phyloP scores from a whole-genome alignment of 2,888 invertebrate species.

The Heliconius hortense region DNA sequence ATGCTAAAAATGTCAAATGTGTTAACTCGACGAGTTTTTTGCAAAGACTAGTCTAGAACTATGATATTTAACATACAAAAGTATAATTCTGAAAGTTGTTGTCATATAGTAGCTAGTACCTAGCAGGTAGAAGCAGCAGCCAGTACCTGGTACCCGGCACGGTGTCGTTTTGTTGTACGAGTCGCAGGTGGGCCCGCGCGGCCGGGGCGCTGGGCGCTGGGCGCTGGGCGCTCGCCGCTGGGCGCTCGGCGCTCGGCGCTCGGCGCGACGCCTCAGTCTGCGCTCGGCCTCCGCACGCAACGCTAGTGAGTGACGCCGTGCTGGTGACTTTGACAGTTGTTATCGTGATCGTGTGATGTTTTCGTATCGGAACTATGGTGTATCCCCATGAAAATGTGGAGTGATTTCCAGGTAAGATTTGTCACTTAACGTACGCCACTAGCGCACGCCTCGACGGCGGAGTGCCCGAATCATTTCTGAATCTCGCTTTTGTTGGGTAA shows the following conservation, averaged over 20 bases:
- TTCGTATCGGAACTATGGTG: constrained; percentile 81
- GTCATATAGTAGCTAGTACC: constrained; percentile 54
- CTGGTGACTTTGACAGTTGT: constrained; percentile 79
- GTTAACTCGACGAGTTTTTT: neutral
- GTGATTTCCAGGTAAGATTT: constrained; percentile 79
- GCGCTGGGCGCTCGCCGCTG: constrained; percentile 55
- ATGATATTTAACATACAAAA: neutral
- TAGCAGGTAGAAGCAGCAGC: constrained; percentile 49
- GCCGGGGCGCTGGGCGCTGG: constrained; percentile 55
- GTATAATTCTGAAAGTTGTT: neutral
- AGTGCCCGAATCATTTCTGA: constrained; percentile 22
- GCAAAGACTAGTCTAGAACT: neutral
- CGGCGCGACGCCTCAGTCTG: constrained; percentile 65
- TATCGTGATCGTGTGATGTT: constrained; percentile 81
- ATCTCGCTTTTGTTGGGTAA: constrained; percentile 35
- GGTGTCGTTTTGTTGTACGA: constrained; percentile 71
- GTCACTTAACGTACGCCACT: neutral
- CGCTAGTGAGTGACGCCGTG: constrained; percentile 70
- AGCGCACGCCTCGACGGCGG: neutral
- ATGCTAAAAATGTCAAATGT: constrained; percentile 12
- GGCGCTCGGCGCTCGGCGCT: constrained; percentile 57
- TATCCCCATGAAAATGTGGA: constrained; percentile 82
- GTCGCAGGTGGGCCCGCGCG: constrained; percentile 72
- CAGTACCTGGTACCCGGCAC: constrained; percentile 30
- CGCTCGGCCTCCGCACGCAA: constrained; percentile 71